Percentiles rank a stretch among this genome's conserved stretches.
Conservation (phyloP, 2,113 vertebrate genomes). For the Aphelocoma coerulescens region DNA sequence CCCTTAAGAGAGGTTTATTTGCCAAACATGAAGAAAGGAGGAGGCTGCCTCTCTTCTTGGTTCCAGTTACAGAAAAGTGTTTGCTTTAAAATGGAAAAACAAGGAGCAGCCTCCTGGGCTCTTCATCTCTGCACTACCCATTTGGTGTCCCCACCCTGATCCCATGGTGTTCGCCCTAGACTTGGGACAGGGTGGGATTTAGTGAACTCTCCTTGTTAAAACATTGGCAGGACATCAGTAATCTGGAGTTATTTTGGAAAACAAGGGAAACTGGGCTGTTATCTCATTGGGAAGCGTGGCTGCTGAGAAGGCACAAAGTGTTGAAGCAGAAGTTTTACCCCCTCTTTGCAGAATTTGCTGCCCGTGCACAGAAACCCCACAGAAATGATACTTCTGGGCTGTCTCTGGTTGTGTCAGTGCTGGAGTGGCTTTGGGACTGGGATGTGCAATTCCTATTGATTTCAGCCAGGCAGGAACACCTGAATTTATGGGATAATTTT, state of each 20-base stretch:
- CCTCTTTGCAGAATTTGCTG: background rate
- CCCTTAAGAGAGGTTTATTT: slow-evolving; percentile 43
- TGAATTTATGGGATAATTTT: background rate
- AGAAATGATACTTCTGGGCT: rapidly evolving
- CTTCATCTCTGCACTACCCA: background rate
- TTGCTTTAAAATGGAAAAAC: slow-evolving; percentile 58
- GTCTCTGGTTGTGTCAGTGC: background rate
- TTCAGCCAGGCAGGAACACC: background rate
- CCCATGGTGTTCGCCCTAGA: background rate
- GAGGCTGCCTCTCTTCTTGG: slow-evolving; percentile 15
- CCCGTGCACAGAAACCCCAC: background rate
- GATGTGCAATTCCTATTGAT: background rate
- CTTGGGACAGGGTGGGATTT: slow-evolving; percentile 37
- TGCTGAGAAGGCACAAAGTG: slow-evolving; percentile 1
- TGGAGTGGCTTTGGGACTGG: background rate
- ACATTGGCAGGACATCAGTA: slow-evolving; percentile 42
- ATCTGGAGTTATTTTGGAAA: slow-evolving; percentile 42
- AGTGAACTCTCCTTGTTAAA: slow-evolving; percentile 10
- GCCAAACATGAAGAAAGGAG: slow-evolving; percentile 26
- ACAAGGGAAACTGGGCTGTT: background rate
- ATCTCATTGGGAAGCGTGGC: background rate
- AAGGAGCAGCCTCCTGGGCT: background rate
- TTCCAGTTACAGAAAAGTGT: slow-evolving; percentile 38
- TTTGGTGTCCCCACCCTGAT: slow-evolving; percentile 31
- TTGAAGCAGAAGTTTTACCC: background rate